Evolutionary conservation across 2,797 vertebrate species (phyloP), one percentile per base, ranked within the genome.

Genomic region (Chanos chanos): DNA sequence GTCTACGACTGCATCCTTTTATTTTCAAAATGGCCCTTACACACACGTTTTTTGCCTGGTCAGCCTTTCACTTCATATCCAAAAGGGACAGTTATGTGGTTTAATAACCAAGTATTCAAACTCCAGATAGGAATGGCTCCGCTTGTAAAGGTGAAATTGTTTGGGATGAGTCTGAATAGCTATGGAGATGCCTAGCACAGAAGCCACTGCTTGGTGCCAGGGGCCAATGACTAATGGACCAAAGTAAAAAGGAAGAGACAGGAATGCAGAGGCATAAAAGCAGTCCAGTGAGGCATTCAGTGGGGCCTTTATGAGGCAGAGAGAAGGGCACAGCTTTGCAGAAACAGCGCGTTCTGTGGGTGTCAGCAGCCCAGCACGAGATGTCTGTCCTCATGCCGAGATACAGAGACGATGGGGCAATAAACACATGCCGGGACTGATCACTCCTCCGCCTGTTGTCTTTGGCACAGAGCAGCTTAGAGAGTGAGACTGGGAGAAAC

Each of bases 21-120:
- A 41, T 53, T 37, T 19, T 68, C 44, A 53, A 61, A 49, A 30
- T 31, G 68, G 71, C 65, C 66, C 67, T 63, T 34, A 51, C 47
- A 49, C 50, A 31, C 37, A 52, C 56, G 45, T 49, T 36, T 54
- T 55, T 47, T 64, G 66, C 63, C 60, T 57, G 50, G 54, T 47
- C 27, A 45, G 67, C 57, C 22, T 15, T 43, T 63, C 49, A 21
- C 54, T 57, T 64, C 50, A 64, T 39, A 39, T 64, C 50, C 59
- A 61, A 57, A 52, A 16, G 33, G 53, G 37, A 56, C 55, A 61
- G 61, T 70, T 73, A 67, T 64, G 72, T 37, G 61, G 60, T 49
- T 60, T 70, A 72, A 61, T 70, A 70, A 70, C 49, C 70, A 68
- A 66, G 61, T 64, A 60, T 70, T 72, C 60, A 70, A 64, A 72